Base-by-base conservation (phyloP, 2,888 invertebrate genomes). In the Graphium colonna region DNA sequence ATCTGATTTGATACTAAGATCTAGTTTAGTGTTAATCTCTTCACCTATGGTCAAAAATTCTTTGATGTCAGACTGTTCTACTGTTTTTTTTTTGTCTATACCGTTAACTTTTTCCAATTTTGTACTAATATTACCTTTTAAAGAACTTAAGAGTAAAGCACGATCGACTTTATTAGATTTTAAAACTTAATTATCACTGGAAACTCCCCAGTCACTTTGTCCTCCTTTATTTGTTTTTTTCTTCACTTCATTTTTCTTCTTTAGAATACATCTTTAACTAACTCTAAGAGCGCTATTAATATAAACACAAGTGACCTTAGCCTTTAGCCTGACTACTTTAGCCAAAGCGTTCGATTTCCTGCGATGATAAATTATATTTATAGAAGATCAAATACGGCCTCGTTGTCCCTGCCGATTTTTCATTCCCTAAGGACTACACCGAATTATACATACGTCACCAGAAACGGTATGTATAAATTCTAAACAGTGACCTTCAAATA, bases 241-340 rank as follows among this genome's bases (percentile, higher is more conserved):
- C n/a, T n/a, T n/a, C n/a, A n/a, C n/a, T n/a, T n/a, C n/a, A n/a
- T n/a, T n/a, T n/a, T n/a, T n/a, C n/a, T n/a, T n/a, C n/a, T n/a
- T n/a, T n/a, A n/a, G n/a, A n/a, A n/a, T n/a, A n/a, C n/a, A n/a
- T n/a, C n/a, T n/a, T n/a, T n/a, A n/a, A n/a, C n/a, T n/a, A n/a
- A n/a, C n/a, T n/a, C n/a, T n/a, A n/a, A n/a, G n/a, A n/a, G n/a
- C n/a, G n/a, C n/a, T n/a, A n/a, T n/a, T 0, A 26, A 78, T 73
- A 45, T 75, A 75, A 1, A 39, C 26, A n/a, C 73, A 65, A 0
- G 72, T 73, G 0, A 49, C 49, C 43, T 63, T 57, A 3, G 68
- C 68, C 59, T 65, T 68, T 41, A 77, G 77, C 56, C 76, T 62
- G 1, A 76, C 60, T 1, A 75, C 60, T 60, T 69, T 77, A 36